Percentiles rank a stretch among this genome's conserved stretches.
phyloP scores from a whole-genome alignment of 2,113 vertebrate genomes.

The Psittacus erithacus region DNA sequence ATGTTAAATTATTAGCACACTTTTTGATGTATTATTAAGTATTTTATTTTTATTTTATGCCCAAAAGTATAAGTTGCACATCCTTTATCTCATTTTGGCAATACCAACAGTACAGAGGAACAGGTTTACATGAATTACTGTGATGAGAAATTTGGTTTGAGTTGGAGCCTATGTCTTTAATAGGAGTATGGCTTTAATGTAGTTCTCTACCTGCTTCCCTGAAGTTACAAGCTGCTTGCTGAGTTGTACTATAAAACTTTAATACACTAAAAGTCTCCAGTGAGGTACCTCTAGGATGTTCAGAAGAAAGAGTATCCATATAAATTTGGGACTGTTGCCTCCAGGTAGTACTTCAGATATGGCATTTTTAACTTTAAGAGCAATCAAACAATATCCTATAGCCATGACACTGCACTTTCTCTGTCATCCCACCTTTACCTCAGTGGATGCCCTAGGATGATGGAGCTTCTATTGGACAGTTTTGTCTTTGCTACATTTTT shows the following conservation, averaged over 20 bases:
- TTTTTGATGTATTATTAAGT: background rate
- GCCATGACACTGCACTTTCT: accelerated
- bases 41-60: background rate
- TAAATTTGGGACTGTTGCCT: background rate
- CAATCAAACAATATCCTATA: background rate
- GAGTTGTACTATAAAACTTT: background rate
- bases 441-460: accelerated
- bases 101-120: background rate
- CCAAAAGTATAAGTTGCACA: background rate
- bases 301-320: background rate
- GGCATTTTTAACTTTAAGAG: background rate
- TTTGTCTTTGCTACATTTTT: background rate
- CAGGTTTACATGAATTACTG: background rate
- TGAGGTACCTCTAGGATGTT: background rate
- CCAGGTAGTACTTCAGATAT: background rate
- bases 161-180: background rate
- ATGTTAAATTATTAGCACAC: background rate
- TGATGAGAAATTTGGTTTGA: background rate
- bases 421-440: background rate
- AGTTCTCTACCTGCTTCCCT: background rate
- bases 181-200: background rate
- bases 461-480: background rate
- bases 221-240: background rate
- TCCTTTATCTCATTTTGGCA: background rate
- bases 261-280: background rate